Conservation (phyloP, 2,888 invertebrate genomes). For the Agrotis puta region DNA sequence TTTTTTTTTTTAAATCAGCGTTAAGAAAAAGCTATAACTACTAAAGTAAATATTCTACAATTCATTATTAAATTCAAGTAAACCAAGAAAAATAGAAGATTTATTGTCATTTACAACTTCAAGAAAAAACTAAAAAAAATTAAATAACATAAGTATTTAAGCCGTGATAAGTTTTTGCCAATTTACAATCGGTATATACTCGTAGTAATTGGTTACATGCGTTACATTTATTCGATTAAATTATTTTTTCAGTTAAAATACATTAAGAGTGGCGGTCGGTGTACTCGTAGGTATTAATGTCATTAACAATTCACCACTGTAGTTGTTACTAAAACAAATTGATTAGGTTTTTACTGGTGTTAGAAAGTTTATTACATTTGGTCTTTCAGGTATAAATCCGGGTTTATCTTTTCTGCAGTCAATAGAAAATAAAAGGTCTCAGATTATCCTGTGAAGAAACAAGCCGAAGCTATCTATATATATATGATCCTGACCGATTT, state of each 20-base stretch:
- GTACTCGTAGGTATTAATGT: slow-evolving; percentile 26
- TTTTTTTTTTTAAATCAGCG: not conserved
- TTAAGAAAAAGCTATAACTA: slow-evolving; percentile 2
- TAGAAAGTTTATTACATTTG: slow-evolving; percentile 7
- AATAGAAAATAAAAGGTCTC: not conserved
- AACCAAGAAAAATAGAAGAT: slow-evolving; percentile 35
- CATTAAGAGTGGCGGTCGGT: slow-evolving; percentile 16
- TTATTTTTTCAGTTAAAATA: slow-evolving; percentile 31
- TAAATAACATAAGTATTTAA: slow-evolving; percentile 50
- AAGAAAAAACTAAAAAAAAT: slow-evolving; percentile 46
- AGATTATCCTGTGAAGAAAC: not conserved
- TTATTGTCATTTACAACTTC: slow-evolving; percentile 45
- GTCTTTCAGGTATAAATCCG: not conserved
- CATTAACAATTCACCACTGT: slow-evolving; percentile 36
- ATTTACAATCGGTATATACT: slow-evolving; percentile 45
- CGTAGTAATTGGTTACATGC: slow-evolving; percentile 57
- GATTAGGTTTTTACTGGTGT: slow-evolving; percentile 33
- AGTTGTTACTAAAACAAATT: slow-evolving; percentile 22
- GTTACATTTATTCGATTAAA: slow-evolving; percentile 46
- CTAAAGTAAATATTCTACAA: slow-evolving; percentile 20
- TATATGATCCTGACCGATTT: too few species aligned
- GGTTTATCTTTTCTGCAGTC: too few species aligned
- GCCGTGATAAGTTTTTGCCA: slow-evolving; percentile 39
- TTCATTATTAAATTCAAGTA: slow-evolving; percentile 27
- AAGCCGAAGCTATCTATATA: too few species aligned